These are phyloP conservation scores for Pseudonaja textilis DNA, from an alignment of 2,113 vertebrate genomes.

Conservation along the genomic window DNA sequence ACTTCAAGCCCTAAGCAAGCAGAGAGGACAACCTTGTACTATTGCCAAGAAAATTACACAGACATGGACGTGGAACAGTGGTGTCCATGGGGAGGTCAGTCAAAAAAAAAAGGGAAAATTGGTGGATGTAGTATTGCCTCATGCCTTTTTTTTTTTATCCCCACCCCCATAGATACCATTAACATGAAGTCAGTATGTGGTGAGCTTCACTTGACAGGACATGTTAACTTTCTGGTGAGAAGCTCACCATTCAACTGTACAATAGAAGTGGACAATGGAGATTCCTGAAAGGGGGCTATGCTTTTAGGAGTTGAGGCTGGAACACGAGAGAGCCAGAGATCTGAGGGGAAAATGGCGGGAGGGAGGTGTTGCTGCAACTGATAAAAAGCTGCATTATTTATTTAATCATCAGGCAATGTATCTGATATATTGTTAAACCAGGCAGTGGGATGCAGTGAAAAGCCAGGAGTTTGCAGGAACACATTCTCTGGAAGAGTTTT, in stretches of 20 bases:
- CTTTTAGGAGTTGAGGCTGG: background rate
- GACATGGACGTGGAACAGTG: background rate
- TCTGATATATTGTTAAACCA: background rate
- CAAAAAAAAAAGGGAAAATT: background rate
- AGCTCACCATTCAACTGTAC: background rate
- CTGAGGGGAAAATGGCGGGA: background rate
- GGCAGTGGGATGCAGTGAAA: background rate
- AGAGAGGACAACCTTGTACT: background rate
- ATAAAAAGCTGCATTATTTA: background rate
- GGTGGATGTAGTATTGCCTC: background rate
- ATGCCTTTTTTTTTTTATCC: background rate
- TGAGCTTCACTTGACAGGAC: background rate
- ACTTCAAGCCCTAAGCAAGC: too few relatives aligned
- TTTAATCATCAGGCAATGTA: background rate
- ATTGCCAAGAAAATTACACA: background rate
- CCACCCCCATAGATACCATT: background rate
- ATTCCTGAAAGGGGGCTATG: background rate
- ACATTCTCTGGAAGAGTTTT: background rate
- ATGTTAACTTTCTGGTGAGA: background rate
- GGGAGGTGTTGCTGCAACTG: background rate
- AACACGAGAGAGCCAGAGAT: background rate
- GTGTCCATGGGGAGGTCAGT: background rate
- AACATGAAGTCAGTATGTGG: background rate
- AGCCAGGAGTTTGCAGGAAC: background rate
- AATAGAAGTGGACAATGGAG: background rate